Conservation (phyloP, 2,797 vertebrate species). For the Oryzias dopingdopingensis region DNA sequence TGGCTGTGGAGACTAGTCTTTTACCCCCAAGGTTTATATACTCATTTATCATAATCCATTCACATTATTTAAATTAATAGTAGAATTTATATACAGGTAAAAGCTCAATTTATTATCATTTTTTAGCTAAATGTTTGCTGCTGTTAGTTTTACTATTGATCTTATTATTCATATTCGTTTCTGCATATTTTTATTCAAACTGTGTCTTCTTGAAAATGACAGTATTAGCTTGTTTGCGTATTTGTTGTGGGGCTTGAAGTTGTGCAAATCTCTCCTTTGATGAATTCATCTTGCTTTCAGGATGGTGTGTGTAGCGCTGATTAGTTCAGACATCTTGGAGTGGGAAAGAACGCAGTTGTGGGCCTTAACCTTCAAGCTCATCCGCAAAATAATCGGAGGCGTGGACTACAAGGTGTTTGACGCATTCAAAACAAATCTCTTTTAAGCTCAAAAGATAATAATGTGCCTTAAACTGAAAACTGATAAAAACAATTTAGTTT, state of each 20-base stretch:
- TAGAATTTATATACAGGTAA: neutral
- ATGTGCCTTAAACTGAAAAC: too few relatives aligned
- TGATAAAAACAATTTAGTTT: too few relatives aligned
- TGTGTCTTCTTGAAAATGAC: neutral
- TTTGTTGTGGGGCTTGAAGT: neutral
- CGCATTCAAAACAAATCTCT: neutral
- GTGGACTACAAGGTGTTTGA: conserved; percentile 94
- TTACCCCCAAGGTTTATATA: conserved; percentile 86
- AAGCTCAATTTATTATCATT: too few relatives aligned
- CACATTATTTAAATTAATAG: neutral
- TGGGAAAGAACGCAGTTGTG: conserved; percentile 97
- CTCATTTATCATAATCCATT: neutral
- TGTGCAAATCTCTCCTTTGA: conserved; percentile 1
- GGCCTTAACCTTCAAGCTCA: conserved; percentile 93
- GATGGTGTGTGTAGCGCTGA: conserved; percentile 93
- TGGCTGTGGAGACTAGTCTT: conserved; percentile 95
- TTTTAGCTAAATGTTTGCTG: too few relatives aligned
- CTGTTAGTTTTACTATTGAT: too few relatives aligned
- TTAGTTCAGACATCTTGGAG: conserved; percentile 91
- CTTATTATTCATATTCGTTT: too few relatives aligned
- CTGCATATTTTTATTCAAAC: neutral
- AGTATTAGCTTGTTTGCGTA: neutral
- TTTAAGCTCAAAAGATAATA: too few relatives aligned
- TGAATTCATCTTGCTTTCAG: conserved; percentile 61
- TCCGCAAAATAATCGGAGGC: conserved; percentile 97